Evolutionary conservation across 2,888 invertebrate genomes (phyloP).

Genomic region (Endotricha flammealis): DNA sequence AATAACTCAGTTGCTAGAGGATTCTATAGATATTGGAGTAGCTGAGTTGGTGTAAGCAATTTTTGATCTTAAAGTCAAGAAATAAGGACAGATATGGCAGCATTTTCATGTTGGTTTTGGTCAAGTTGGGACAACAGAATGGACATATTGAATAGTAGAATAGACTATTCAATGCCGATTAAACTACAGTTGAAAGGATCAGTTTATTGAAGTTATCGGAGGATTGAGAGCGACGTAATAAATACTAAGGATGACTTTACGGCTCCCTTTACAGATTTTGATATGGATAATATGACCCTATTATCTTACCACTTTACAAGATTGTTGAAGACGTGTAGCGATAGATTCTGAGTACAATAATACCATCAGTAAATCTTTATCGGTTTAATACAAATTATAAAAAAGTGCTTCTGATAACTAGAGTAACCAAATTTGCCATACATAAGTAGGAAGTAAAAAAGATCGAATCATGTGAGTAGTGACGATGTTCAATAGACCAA

Average conservation of each 20-base stretch:
- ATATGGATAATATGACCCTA: no score
- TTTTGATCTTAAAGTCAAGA: not conserved
- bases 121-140: constrained; percentile 9
- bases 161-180: constrained; percentile 15
- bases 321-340: no score
- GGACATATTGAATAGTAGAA: constrained; percentile 12
- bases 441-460: no score
- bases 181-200: constrained; percentile 9
- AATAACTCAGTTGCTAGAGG: not conserved
- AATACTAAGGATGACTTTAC: not conserved
- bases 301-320: no score
- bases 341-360: no score
- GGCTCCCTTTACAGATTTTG: no score
- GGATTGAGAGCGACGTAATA: not conserved
- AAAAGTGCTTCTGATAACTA: no score
- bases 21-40: not conserved
- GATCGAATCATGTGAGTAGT: no score
- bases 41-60: not conserved
- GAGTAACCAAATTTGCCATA: no score
- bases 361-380: no score
- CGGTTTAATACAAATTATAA: no score
- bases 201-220: constrained; percentile 1
- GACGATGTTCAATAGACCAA: no score
- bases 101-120: constrained; percentile 5
- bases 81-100: not conserved